phyloP scores from a whole-genome alignment of 2,113 vertebrate genomes.

The Phyllostomus hastatus region DNA sequence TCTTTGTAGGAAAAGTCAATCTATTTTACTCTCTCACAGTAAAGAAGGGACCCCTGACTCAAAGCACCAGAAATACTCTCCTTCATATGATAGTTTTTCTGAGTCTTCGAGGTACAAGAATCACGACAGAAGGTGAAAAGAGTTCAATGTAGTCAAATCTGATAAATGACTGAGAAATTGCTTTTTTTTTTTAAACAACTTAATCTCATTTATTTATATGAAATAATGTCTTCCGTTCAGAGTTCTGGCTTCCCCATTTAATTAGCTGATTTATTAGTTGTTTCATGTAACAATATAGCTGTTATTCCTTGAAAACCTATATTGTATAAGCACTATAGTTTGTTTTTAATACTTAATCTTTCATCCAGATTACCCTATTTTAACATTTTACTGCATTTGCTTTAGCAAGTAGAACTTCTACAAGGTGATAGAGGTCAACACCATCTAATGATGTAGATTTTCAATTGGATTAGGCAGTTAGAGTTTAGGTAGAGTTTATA shows the following conservation, averaged over 20 bases:
- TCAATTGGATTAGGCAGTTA: neutral
- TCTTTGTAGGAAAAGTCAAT: conserved; percentile 82
- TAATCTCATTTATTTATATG: conserved; percentile 26
- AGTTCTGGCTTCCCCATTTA: conserved; percentile 8
- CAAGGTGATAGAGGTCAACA: neutral
- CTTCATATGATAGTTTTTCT: conserved; percentile 83
- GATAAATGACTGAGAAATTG: neutral
- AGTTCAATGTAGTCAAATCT: conserved; percentile 9
- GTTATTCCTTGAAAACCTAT: neutral
- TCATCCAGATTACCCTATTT: neutral
- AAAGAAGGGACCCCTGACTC: conserved; percentile 73
- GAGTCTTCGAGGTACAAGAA: conserved; percentile 86
- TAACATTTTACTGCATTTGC: conserved; percentile 14
- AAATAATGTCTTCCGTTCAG: neutral
- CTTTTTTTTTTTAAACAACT: neutral
- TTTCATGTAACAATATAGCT: neutral
- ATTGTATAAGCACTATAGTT: neutral
- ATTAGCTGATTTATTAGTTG: neutral
- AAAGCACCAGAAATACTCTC: conserved; percentile 77
- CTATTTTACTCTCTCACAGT: conserved; percentile 70
- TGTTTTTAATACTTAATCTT: conserved; percentile 26
- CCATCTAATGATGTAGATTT: neutral
- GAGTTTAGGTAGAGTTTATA: neutral
- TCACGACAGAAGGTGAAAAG: conserved; percentile 86
- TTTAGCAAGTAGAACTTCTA: conserved; percentile 15